These are phyloP conservation scores for Ostrea edulis DNA, from an alignment of 1,140 invertebrate species.

Conservation along the genomic window DNA sequence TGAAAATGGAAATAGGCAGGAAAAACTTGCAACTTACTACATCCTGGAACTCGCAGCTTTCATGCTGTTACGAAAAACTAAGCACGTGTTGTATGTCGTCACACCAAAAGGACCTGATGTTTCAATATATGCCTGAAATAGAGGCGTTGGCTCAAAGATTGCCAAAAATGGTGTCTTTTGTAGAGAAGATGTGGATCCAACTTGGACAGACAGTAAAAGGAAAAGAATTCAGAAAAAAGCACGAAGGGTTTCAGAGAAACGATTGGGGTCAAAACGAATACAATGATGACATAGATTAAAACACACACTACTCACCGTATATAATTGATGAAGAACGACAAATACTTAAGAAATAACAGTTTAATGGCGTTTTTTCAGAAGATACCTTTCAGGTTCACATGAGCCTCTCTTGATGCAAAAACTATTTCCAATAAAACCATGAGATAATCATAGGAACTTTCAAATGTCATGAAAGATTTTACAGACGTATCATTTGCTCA, in stretches of 20 bases:
- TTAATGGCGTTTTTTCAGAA: no score
- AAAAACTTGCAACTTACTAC: neutral
- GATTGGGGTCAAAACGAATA: neutral
- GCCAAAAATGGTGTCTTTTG: neutral
- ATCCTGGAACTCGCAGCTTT: neutral
- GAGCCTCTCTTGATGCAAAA: no score
- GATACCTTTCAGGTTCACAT: no score
- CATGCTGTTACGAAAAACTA: neutral
- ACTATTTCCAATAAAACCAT: no score
- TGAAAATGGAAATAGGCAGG: neutral
- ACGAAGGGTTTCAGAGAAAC: neutral
- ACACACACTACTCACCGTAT: no score
- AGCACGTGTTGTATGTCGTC: neutral
- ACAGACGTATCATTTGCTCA: no score
- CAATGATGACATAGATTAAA: neutral
- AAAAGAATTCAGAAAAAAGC: neutral
- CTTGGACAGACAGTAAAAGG: slow-evolving; percentile 8
- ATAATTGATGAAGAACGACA: no score
- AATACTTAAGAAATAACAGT: no score
- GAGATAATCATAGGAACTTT: no score
- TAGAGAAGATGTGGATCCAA: neutral
- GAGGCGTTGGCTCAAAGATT: neutral
- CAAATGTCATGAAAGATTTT: no score
- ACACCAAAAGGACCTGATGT: neutral
- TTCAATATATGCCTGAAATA: slow-evolving; percentile 6